phyloP scores from a whole-genome alignment of 2,888 invertebrate genomes.

The Microplitis deprimator region DNA sequence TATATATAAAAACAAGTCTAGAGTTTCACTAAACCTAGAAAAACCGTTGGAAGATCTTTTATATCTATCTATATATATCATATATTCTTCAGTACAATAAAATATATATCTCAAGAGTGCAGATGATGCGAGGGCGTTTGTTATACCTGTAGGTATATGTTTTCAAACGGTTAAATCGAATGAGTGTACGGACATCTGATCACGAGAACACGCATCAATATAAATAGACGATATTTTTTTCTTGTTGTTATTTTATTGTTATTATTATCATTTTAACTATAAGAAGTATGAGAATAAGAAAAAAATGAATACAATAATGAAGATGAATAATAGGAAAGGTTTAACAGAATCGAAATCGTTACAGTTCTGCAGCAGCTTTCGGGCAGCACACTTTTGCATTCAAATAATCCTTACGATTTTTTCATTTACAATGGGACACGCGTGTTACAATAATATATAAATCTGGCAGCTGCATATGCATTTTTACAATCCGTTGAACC shows the following conservation, averaged over 20 bases:
- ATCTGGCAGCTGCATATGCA: slow-evolving; percentile 31
- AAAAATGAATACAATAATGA: slow-evolving; percentile 1
- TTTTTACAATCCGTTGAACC: slow-evolving; percentile 33
- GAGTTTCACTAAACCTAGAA: background rate
- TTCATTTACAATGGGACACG: slow-evolving; percentile 16
- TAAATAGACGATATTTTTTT: background rate
- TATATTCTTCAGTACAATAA: background rate
- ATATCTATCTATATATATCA: slow-evolving; percentile 1
- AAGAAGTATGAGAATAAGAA: slow-evolving; percentile 9
- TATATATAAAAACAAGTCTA: slow-evolving; percentile 14
- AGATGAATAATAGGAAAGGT: slow-evolving; percentile 17
- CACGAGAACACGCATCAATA: background rate
- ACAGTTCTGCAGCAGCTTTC: slow-evolving; percentile 13
- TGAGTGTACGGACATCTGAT: background rate
- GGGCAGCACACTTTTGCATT: slow-evolving; percentile 11
- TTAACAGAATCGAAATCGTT: slow-evolving; percentile 19
- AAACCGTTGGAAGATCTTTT: slow-evolving; percentile 14
- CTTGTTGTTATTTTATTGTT: background rate
- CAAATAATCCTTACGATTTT: background rate
- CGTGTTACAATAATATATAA: slow-evolving; percentile 14
- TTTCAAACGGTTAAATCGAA: slow-evolving; percentile 23
- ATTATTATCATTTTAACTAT: background rate
- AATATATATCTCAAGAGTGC: slow-evolving; percentile 13
- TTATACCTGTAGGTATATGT: slow-evolving; percentile 5
- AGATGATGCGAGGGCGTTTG: slow-evolving; percentile 34